These are phyloP conservation scores for Ibidorhyncha struthersii DNA, from an alignment of 2,113 vertebrate species.

Conservation along the genomic window DNA sequence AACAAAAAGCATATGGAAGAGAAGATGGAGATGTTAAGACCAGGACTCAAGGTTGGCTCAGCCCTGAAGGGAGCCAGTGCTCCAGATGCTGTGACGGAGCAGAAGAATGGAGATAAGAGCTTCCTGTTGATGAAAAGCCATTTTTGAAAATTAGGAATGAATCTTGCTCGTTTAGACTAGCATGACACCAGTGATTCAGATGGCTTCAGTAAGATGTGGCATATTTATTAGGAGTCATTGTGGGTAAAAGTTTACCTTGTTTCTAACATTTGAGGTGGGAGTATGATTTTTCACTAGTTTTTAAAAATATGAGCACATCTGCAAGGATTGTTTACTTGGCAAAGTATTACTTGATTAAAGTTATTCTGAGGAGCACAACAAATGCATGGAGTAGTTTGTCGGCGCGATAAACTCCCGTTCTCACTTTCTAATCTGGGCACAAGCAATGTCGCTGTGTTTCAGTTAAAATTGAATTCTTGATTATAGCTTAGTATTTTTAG, in stretches of 20 bases:
- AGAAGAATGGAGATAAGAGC: not conserved
- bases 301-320: not conserved
- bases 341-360: not conserved
- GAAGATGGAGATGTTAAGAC: not conserved
- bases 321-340: not conserved
- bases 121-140: not conserved
- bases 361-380: not conserved
- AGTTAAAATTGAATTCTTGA: not conserved
- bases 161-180: not conserved
- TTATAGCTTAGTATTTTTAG: not conserved
- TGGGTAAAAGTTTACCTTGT: not conserved
- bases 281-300: not conserved
- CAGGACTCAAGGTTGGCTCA: not conserved
- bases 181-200: not conserved
- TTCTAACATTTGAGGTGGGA: not conserved
- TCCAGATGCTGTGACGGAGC: not conserved
- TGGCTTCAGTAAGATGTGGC: not conserved
- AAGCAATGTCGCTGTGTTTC: not conserved
- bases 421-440: not conserved
- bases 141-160: not conserved
- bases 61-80: not conserved
- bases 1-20: not conserved
- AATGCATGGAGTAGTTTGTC: not conserved
- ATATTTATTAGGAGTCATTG: accelerated
- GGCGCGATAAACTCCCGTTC: not conserved